Base-by-base conservation (phyloP, 2,888 invertebrate genomes). In the Lampropteryx suffumata region DNA sequence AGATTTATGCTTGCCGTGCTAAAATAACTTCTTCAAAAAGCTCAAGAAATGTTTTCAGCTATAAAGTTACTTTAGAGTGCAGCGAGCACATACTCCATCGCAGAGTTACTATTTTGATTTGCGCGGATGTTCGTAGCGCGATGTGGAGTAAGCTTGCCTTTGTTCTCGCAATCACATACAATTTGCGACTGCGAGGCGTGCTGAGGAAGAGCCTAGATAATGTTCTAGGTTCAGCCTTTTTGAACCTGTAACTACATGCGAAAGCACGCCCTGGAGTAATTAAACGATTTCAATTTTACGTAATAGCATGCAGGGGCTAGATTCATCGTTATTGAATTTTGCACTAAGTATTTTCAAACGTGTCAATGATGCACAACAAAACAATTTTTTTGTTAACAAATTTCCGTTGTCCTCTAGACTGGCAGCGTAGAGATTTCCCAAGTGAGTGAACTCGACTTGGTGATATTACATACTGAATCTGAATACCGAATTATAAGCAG, bases 121-220 rank as follows among this genome's bases (percentile, higher is more conserved):
- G 29, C 29, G 26, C n/a, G 32, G 41, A 30, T 41, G 48, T 33
- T 41, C 36, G 37, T 41, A 39, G 30, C 21, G 42, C 28, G 14
- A 45, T 40, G 44, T 47, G 41, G 32, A 48, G 39, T 47, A 14
- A 51, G 47, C 50, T 48, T 35, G 68, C 63, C 66, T 61, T 64
- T 60, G 52, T 68, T 64, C 66, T 52, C 47, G 53, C 62, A 65
- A 71, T 63, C 64, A 55, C 62, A 59, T 64, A 62, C 64, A 70
- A 65, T 68, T 66, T 65, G 57, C 39, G n/a, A 46, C 26, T 39
- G 45, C 44, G 44, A 36, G 46, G 62, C 56, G 59, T 51, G 58
- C 51, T 47, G 17, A 55, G 29, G 43, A 36, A 9, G 12, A 39
- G 54, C 54, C 47, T 53, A 61, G 43, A 40, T 46, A 49, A 48